phyloP scores from a whole-genome alignment of 2,113 vertebrate genomes.

The Ophthalmolycus amberensis region DNA sequence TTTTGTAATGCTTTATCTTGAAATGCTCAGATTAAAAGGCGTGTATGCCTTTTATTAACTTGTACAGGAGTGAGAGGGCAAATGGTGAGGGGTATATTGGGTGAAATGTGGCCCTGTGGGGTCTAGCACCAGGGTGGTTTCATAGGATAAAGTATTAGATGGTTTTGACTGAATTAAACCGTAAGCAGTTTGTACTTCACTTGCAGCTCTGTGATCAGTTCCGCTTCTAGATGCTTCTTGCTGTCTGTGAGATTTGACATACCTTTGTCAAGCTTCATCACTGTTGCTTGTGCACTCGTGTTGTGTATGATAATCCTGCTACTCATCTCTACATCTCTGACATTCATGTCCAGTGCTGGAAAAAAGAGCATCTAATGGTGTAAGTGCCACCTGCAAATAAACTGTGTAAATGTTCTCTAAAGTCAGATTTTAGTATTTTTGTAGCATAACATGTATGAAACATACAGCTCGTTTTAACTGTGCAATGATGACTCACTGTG shows the following conservation, averaged over 20 bases:
- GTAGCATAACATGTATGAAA: constrained; percentile 53
- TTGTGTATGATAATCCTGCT: constrained; percentile 41
- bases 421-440: constrained; percentile 77
- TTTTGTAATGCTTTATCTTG: constrained; percentile 18
- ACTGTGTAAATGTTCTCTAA: constrained; percentile 70
- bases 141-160: constrained; percentile 1
- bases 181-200: background rate
- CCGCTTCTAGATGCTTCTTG: background rate
- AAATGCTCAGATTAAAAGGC: background rate
- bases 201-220: constrained; percentile 15
- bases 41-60: constrained; percentile 13
- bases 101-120: background rate
- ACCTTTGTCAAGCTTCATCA: constrained; percentile 15
- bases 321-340: constrained; percentile 58
- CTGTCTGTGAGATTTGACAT: constrained; percentile 39
- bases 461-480: constrained; percentile 61
- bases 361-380: constrained; percentile 43
- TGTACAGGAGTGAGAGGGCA: background rate
- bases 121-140: background rate
- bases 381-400: constrained; percentile 67
- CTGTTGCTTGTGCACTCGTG: constrained; percentile 13
- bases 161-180: background rate
- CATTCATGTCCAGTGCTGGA: constrained; percentile 63
- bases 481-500: constrained; percentile 63
- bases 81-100: constrained; percentile 11